Conservation (phyloP, 2,113 vertebrate species). For the Percina caprodes region DNA sequence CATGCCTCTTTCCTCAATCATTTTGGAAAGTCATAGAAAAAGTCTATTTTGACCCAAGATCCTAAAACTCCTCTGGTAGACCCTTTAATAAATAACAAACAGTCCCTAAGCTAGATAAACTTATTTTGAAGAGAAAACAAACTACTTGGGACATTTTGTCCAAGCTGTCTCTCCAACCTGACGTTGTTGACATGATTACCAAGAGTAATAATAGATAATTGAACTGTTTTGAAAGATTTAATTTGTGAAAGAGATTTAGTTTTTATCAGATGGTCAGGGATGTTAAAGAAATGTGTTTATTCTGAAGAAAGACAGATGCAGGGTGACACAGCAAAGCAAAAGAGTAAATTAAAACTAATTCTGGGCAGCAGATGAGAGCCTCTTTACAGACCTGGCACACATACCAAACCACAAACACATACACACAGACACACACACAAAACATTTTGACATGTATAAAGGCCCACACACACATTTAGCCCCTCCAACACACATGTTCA, state of each 20-base stretch:
- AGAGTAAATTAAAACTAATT: constrained; percentile 63
- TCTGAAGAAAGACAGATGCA: neutral
- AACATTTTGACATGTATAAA: constrained; percentile 58
- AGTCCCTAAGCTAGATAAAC: neutral
- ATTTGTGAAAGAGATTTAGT: neutral
- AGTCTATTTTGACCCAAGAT: too few species aligned
- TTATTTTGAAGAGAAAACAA: constrained; percentile 1
- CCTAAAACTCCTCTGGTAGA: too few species aligned
- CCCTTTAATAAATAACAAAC: too few species aligned
- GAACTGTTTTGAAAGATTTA: too few species aligned
- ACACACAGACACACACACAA: constrained; percentile 2
- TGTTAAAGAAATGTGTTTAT: neutral
- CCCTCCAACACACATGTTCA: constrained; percentile 44
- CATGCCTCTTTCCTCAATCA: too few species aligned
- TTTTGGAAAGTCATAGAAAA: too few species aligned
- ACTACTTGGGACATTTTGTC: neutral
- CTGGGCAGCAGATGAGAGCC: constrained; percentile 69
- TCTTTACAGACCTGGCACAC: constrained; percentile 56
- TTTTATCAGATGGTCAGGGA: neutral
- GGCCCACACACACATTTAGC: constrained; percentile 25
- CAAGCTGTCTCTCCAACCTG: neutral
- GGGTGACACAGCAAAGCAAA: neutral
- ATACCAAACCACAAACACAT: constrained; percentile 40
- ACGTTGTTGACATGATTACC: neutral
- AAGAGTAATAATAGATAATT: neutral